A percentile compares a stretch with the other conserved stretches of the same genome.
Evolutionary conservation across 2,888 invertebrate genomes (phyloP).

Genomic region (Crossocerus cetratus): DNA sequence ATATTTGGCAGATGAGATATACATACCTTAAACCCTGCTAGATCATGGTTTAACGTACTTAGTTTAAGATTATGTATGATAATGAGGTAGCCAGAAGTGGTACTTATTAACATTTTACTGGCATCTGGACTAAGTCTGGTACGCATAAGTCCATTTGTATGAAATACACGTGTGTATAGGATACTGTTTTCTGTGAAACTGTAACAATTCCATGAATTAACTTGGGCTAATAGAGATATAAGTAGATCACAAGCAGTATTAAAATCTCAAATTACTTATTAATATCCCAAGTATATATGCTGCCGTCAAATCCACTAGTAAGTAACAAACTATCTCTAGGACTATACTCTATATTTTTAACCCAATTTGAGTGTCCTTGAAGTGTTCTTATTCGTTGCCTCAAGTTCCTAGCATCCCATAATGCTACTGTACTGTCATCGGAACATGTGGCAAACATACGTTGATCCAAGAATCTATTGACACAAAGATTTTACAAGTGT

Average conservation of each 20-base stretch:
- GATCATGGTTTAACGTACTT: conserved; percentile 86
- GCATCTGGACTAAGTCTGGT: conserved; percentile 92
- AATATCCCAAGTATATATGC: conserved; percentile 96
- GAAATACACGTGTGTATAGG: conserved; percentile 89
- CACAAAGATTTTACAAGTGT: conserved; percentile 8
- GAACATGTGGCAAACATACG: conserved; percentile 95
- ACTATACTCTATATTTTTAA: conserved; percentile 95
- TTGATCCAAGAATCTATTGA: conserved; percentile 88
- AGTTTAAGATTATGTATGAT: conserved; percentile 93
- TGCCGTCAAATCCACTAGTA: conserved; percentile 95
- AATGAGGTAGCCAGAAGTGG: conserved; percentile 92
- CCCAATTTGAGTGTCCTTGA: conserved; percentile 95
- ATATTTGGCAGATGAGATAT: conserved; percentile 86
- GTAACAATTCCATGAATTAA: conserved; percentile 8
- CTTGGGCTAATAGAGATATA: background rate
- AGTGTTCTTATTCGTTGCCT: conserved; percentile 87
- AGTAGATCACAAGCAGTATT: too few species aligned
- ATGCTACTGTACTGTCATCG: conserved; percentile 93
- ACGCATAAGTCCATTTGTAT: conserved; percentile 91
- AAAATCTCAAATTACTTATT: conserved; percentile 81
- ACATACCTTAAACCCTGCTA: conserved; percentile 89
- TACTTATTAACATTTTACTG: conserved; percentile 92
- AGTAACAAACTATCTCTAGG: conserved; percentile 89
- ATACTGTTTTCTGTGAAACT: conserved; percentile 86
- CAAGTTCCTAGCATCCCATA: conserved; percentile 95